phyloP scores from a whole-genome alignment of 2,888 invertebrate genomes.

The Terebella lapidaria region DNA sequence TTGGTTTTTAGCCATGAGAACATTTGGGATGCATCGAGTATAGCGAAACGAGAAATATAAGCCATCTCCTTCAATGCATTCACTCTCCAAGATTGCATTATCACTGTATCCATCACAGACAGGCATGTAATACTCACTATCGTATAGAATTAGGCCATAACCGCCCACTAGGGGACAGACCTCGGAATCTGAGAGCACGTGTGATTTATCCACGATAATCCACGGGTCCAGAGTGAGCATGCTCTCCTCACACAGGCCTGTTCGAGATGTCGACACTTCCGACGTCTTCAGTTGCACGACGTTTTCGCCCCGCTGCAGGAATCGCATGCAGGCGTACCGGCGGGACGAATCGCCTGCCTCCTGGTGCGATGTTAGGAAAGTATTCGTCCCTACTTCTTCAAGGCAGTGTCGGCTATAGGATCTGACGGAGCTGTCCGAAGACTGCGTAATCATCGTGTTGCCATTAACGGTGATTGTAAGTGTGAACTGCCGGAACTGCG shows the following conservation, averaged over 20 bases:
- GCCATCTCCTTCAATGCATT: conserved; percentile 22
- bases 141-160: conserved; percentile 17
- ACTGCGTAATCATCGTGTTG: not conserved
- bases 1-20: conserved; percentile 22
- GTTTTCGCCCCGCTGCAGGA: conserved; percentile 13
- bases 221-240: conserved; percentile 13
- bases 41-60: conserved; percentile 24
- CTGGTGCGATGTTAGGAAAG: conserved; percentile 20
- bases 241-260: conserved; percentile 9
- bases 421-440: conserved; percentile 6
- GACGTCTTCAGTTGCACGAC: conserved; percentile 18
- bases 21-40: conserved; percentile 19
- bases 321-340: conserved; percentile 18
- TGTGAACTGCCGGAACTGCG: conserved; percentile 11
- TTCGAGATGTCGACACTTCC: not conserved
- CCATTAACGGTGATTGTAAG: conserved; percentile 2
- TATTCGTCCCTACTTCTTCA: conserved; percentile 2
- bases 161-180: conserved; percentile 20
- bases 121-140: conserved; percentile 8
- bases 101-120: conserved; percentile 20
- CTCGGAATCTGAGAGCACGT: not conserved
- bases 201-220: conserved; percentile 17
- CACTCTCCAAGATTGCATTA: conserved; percentile 23
- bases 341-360: conserved; percentile 3
- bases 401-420: conserved; percentile 15